A percentile compares a stretch with the other conserved stretches of the same genome.
Conservation (phyloP, 2,888 invertebrate genomes). For the Apocheima hispidaria region DNA sequence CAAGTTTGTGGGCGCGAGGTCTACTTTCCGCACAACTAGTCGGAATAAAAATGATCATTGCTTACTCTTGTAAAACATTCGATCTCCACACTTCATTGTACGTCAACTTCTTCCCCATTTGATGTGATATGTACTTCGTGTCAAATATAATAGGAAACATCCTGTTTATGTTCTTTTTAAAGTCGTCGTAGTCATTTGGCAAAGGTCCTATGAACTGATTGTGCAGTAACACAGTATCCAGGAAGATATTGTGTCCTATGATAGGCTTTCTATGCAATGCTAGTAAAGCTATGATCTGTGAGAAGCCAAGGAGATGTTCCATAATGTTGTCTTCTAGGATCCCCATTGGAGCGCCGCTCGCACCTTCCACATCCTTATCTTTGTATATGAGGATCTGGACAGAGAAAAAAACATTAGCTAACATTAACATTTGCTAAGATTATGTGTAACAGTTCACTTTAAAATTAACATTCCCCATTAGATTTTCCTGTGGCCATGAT, state of each 20-base stretch:
- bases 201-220: constrained; percentile 90
- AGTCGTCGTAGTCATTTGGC: constrained; percentile 87
- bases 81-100: constrained; percentile 82
- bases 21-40: no score
- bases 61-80: constrained; percentile 83
- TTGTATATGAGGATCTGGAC: constrained; percentile 77
- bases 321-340: constrained; percentile 82
- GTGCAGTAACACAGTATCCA: constrained; percentile 90
- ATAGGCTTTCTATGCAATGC: constrained; percentile 88
- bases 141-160: constrained; percentile 90
- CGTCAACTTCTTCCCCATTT: constrained; percentile 75
- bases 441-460: no score
- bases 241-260: constrained; percentile 91
- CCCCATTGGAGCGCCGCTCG: constrained; percentile 64
- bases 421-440: background rate
- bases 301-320: constrained; percentile 87
- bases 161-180: constrained; percentile 87
- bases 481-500: no score
- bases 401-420: background rate
- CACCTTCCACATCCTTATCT: constrained; percentile 73
- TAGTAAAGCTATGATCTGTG: constrained; percentile 88
- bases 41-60: constrained; percentile 6
- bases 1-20: no score
- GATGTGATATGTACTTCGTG: constrained; percentile 89
- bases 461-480: no score